A percentile compares a stretch with the other conserved stretches of the same genome.
Conservation (phyloP, 1,140 invertebrate genomes). For the Procambarus clarkii region DNA sequence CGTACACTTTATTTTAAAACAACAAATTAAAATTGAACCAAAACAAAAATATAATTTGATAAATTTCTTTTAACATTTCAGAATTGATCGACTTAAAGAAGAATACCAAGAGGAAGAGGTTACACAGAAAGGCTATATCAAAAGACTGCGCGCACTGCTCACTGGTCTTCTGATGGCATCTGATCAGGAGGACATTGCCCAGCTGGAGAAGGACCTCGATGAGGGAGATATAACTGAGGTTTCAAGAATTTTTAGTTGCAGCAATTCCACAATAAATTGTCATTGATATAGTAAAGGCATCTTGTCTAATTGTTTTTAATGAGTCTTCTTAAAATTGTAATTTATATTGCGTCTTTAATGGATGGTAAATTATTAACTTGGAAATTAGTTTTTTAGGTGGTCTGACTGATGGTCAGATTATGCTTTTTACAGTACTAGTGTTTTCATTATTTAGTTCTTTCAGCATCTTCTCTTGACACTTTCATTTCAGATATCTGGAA, state of each 20-base stretch:
- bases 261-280: too few species aligned
- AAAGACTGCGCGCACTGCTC: constrained; percentile 30
- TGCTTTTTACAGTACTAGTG: too few species aligned
- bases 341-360: too few species aligned
- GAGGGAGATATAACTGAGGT: constrained; percentile 52
- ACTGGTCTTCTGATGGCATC: constrained; percentile 1
- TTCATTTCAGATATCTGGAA: too few species aligned
- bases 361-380: too few species aligned
- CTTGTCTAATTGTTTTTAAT: too few species aligned
- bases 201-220: constrained; percentile 26
- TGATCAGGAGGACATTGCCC: neutral
- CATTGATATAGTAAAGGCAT: too few species aligned
- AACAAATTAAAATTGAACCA: neutral
- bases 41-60: neutral
- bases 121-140: constrained; percentile 50
- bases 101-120: constrained; percentile 50
- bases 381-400: too few species aligned
- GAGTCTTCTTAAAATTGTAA: too few species aligned
- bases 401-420: too few species aligned
- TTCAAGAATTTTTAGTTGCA: neutral
- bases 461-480: too few species aligned
- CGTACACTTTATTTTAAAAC: neutral
- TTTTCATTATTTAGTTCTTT: too few species aligned
- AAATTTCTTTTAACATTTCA: neutral
- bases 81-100: constrained; percentile 33